phyloP scores from a whole-genome alignment of 2,113 vertebrate genomes.

The Haemorhous mexicanus region DNA sequence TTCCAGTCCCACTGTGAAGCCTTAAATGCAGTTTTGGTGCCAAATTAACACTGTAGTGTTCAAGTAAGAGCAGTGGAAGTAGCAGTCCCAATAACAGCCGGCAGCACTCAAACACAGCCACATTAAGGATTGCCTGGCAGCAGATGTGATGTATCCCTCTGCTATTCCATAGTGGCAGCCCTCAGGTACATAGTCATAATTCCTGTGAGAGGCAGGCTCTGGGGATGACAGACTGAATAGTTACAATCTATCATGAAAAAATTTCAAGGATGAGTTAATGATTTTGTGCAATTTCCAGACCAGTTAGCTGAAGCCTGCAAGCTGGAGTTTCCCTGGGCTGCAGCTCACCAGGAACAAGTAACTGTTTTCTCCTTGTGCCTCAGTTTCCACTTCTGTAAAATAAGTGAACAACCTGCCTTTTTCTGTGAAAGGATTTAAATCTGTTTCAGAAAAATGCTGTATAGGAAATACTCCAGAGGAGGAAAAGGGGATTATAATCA shows the following conservation, averaged over 20 bases:
- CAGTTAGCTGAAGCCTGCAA: neutral
- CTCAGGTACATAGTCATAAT: constrained; percentile 4
- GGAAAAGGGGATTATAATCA: neutral
- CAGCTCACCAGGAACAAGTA: neutral
- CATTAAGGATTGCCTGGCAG: neutral
- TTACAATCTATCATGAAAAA: constrained; percentile 19
- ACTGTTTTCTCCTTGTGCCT: neutral
- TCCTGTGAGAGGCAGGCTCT: constrained; percentile 10
- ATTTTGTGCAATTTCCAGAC: constrained; percentile 14
- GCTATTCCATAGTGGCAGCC: constrained; percentile 5
- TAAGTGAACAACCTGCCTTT: neutral
- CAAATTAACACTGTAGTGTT: neutral
- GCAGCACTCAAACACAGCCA: neutral
- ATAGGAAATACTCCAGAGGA: neutral
- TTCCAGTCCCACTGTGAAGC: neutral
- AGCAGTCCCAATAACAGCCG: neutral
- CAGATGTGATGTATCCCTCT: constrained; percentile 9
- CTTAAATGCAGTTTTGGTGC: neutral
- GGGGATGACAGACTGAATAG: constrained; percentile 31
- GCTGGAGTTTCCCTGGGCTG: neutral
- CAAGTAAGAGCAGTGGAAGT: neutral
- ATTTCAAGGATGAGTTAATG: constrained; percentile 46
- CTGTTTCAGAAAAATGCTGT: neutral
- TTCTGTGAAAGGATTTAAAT: neutral
- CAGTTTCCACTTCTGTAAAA: constrained; percentile 15